phyloP scores from a whole-genome alignment of 2,797 vertebrate genomes.

The Harpagifer antarcticus region DNA sequence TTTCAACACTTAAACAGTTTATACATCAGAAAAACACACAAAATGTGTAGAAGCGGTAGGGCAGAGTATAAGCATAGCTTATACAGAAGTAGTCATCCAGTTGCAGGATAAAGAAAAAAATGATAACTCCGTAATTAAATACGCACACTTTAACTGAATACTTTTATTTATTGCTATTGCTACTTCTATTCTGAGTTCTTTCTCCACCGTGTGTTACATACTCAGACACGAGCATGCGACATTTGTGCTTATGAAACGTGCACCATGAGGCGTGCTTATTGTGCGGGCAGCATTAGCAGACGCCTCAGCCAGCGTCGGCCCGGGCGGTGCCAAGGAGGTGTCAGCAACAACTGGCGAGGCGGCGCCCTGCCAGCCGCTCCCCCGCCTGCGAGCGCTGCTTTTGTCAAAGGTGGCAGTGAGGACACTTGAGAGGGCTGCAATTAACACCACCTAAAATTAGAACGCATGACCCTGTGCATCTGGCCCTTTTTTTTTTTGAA shows the following conservation, averaged over 20 bases:
- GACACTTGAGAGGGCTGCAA: slow-evolving; percentile 85
- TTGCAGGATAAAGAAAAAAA: too few relatives aligned
- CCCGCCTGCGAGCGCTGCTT: slow-evolving; percentile 72
- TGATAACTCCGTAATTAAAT: too few relatives aligned
- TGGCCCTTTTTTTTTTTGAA: slow-evolving; percentile 8
- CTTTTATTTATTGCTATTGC: too few relatives aligned
- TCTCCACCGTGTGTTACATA: slow-evolving; percentile 15
- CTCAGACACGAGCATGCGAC: slow-evolving; percentile 17
- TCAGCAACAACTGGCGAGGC: slow-evolving; percentile 84
- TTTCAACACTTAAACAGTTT: too few relatives aligned
- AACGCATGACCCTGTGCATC: slow-evolving; percentile 64
- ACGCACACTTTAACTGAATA: too few relatives aligned
- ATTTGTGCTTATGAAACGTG: slow-evolving; percentile 44
- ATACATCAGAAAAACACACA: too few relatives aligned
- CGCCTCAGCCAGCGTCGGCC: slow-evolving; percentile 55
- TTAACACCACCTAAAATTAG: slow-evolving; percentile 88
- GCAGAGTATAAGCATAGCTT: too few relatives aligned
- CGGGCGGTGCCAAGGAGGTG: slow-evolving; percentile 72
- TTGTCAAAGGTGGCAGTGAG: slow-evolving; percentile 86
- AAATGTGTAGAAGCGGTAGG: too few relatives aligned
- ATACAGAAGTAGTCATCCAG: too few relatives aligned
- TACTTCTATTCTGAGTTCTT: too few relatives aligned
- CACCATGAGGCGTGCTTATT: slow-evolving; percentile 32
- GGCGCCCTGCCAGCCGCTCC: slow-evolving; percentile 62
- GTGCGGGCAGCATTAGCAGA: slow-evolving; percentile 46